Percentiles rank a stretch among this genome's conserved stretches.
phyloP scores from a whole-genome alignment of 1,140 invertebrate species.

The Leptinotarsa undecemlineata region DNA sequence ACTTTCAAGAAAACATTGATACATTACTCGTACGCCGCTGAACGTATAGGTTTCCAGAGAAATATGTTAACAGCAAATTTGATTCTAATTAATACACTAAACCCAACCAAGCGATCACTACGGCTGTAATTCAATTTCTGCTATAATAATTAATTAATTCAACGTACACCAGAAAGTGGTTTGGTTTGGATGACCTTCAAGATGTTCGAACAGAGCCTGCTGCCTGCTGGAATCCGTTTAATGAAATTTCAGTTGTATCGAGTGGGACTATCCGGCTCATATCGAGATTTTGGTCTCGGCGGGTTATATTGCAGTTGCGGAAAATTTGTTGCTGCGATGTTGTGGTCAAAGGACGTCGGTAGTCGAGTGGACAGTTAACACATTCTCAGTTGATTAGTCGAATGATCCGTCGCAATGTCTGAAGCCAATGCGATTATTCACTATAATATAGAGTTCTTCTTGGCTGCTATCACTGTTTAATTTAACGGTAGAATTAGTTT shows the following conservation, averaged over 20 bases:
- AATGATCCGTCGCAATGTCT: too few relatives aligned
- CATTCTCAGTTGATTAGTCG: too few relatives aligned
- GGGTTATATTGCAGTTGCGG: background rate
- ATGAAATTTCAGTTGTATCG: constrained; percentile 13
- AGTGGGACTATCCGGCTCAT: background rate
- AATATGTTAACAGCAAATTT: constrained; percentile 11
- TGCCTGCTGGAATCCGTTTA: constrained; percentile 16
- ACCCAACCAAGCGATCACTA: constrained; percentile 10
- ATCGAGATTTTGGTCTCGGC: background rate
- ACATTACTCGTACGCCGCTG: background rate
- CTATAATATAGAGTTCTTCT: too few relatives aligned
- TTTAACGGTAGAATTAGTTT: too few relatives aligned
- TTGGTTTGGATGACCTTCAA: constrained; percentile 23
- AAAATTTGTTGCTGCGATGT: background rate
- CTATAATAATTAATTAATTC: constrained; percentile 23
- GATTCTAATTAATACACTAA: constrained; percentile 17
- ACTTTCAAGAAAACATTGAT: too few relatives aligned
- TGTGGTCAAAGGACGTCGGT: background rate
- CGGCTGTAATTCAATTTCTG: constrained; percentile 18
- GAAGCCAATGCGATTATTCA: too few relatives aligned
- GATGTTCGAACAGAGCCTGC: constrained; percentile 7
- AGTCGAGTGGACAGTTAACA: too few relatives aligned
- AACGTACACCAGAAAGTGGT: constrained; percentile 20
- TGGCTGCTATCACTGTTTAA: too few relatives aligned
- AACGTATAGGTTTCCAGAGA: background rate